Evolutionary conservation across 2,113 vertebrate genomes (phyloP).

Genomic region (Athene cunicularia): DNA sequence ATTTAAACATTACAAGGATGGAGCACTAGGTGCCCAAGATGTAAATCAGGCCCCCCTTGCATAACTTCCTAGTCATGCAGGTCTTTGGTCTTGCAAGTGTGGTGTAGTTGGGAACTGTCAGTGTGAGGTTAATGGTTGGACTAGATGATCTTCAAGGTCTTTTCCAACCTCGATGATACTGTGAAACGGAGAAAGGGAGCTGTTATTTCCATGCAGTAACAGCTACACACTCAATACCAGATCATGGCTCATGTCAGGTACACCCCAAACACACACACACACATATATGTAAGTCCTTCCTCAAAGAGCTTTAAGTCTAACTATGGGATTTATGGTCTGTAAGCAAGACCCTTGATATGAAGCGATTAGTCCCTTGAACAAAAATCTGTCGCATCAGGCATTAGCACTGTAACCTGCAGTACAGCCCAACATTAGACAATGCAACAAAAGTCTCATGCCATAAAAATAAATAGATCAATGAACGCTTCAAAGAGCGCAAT

Average conservation of each 20-base stretch:
- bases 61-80: accelerated
- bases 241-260: neutral
- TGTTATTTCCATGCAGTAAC: neutral
- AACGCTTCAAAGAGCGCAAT: accelerated
- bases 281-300: neutral
- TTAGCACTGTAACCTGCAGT: neutral
- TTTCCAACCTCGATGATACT: too few relatives aligned
- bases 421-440: neutral
- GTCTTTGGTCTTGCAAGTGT: neutral
- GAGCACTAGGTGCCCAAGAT: neutral
- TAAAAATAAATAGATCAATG: neutral
- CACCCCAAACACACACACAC: accelerated
- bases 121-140: too few relatives aligned
- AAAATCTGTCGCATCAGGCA: neutral
- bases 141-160: too few relatives aligned
- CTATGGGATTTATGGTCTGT: accelerated
- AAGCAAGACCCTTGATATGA: neutral
- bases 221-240: accelerated
- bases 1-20: neutral
- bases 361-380: neutral
- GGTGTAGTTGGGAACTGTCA: too few relatives aligned
- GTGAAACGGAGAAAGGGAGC: neutral
- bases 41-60: neutral
- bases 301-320: neutral
- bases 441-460: neutral